Percentiles rank a stretch among this genome's conserved stretches.
phyloP scores from a whole-genome alignment of 1,140 invertebrate genomes.

The Papilio glaucus region DNA sequence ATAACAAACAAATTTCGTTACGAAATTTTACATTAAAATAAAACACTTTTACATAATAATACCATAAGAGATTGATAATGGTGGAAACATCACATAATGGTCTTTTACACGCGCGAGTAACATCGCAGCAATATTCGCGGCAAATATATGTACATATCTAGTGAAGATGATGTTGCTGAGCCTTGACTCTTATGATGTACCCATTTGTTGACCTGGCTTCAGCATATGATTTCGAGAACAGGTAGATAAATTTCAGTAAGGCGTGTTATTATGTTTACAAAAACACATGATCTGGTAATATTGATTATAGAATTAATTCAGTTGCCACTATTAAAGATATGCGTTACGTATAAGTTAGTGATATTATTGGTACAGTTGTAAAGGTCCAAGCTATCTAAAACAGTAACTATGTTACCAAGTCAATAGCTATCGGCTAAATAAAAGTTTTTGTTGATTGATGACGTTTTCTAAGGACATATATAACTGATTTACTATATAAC shows the following conservation, averaged over 20 bases:
- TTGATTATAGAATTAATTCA: too few species aligned
- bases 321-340: too few species aligned
- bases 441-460: too few species aligned
- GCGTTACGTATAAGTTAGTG: too few species aligned
- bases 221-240: conserved; percentile 16
- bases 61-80: conserved; percentile 49
- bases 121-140: neutral
- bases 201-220: conserved; percentile 6
- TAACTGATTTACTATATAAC: too few species aligned
- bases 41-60: conserved; percentile 59
- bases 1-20: conserved; percentile 53
- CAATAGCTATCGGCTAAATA: too few species aligned
- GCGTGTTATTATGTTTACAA: neutral
- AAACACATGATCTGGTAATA: neutral
- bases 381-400: too few species aligned
- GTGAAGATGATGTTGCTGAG: neutral
- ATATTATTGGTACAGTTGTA: too few species aligned
- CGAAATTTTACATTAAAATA: conserved; percentile 55
- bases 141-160: conserved; percentile 20
- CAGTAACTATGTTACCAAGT: too few species aligned
- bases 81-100: conserved; percentile 29
- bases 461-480: too few species aligned
- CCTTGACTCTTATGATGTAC: conserved; percentile 12
- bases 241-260: conserved; percentile 4
- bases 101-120: conserved; percentile 17